These are phyloP conservation scores for Drosophila miranda DNA, from an alignment of 1,140 invertebrate genomes.

Conservation along the genomic window DNA sequence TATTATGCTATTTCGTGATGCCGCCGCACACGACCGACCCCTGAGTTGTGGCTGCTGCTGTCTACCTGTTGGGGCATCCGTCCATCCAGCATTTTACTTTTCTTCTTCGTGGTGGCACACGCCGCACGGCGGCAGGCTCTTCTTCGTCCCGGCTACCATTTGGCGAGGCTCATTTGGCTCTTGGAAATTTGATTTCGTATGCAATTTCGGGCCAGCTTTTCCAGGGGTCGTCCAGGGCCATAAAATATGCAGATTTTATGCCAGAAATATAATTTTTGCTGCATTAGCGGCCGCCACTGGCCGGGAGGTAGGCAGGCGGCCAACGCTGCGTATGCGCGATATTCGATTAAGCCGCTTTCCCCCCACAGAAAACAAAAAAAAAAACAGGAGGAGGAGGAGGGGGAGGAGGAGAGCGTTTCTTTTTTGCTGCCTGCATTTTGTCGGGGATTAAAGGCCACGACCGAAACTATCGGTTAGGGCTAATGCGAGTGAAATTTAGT, in stretches of 20 bases:
- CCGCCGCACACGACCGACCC: conserved; percentile 36
- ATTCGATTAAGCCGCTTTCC: conserved; percentile 37
- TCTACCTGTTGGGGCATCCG: no score
- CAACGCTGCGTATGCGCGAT: conserved; percentile 64
- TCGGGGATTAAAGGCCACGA: conserved; percentile 9
- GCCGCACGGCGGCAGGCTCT: background rate
- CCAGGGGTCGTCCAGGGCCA: conserved; percentile 12
- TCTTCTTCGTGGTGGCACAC: no score
- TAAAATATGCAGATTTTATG: conserved; percentile 66
- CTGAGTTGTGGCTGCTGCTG: background rate
- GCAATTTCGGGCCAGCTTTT: conserved; percentile 62
- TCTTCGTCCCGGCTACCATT: conserved; percentile 17
- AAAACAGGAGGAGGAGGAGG: no score
- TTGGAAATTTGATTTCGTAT: conserved; percentile 74
- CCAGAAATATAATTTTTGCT: conserved; percentile 64
- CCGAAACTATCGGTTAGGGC: conserved; percentile 14
- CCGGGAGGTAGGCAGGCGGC: conserved; percentile 1
- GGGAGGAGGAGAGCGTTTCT: background rate
- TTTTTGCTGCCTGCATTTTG: conserved; percentile 5
- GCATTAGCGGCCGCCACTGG: conserved; percentile 52
- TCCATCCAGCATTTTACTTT: no score
- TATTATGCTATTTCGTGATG: conserved; percentile 69
- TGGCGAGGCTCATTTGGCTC: conserved; percentile 65
- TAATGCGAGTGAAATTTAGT: conserved; percentile 14
- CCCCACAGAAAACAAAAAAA: background rate